A percentile compares a stretch with the other conserved stretches of the same genome.
phyloP scores from a whole-genome alignment of 2,797 vertebrate genomes.

The Muscicapa striata region DNA sequence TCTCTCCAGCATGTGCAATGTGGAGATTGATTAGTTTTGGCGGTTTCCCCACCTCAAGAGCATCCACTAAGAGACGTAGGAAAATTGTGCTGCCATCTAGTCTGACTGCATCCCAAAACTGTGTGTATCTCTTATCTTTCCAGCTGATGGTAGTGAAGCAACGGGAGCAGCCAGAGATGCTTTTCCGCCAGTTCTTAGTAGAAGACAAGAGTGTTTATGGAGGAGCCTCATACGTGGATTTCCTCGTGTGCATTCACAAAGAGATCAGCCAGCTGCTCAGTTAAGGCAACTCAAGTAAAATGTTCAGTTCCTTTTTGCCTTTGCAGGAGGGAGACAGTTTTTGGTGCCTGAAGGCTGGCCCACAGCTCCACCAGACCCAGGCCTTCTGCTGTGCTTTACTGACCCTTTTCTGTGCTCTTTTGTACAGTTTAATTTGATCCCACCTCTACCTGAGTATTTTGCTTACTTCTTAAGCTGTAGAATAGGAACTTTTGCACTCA shows the following conservation, averaged over 20 bases:
- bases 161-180: constrained; percentile 87
- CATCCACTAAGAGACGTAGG: background rate
- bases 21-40: background rate
- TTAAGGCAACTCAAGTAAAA: constrained; percentile 66
- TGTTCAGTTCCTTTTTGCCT: background rate
- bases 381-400: background rate
- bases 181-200: constrained; percentile 91
- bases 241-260: constrained; percentile 91
- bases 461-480: constrained; percentile 49
- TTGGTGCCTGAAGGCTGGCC: background rate
- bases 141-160: constrained; percentile 91
- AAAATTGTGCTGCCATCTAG: background rate
- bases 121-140: background rate
- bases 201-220: constrained; percentile 93
- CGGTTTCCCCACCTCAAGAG: background rate
- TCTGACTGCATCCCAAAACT: background rate
- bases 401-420: background rate
- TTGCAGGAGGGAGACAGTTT: background rate
- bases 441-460: background rate
- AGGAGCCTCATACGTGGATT: constrained; percentile 92
- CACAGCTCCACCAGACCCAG: background rate
- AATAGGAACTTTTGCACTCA: constrained; percentile 66
- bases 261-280: constrained; percentile 95
- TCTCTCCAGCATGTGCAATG: background rate
- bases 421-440: constrained; percentile 41